phyloP scores from a whole-genome alignment of 2,888 invertebrate genomes.

The Drosophila prostipennis region DNA sequence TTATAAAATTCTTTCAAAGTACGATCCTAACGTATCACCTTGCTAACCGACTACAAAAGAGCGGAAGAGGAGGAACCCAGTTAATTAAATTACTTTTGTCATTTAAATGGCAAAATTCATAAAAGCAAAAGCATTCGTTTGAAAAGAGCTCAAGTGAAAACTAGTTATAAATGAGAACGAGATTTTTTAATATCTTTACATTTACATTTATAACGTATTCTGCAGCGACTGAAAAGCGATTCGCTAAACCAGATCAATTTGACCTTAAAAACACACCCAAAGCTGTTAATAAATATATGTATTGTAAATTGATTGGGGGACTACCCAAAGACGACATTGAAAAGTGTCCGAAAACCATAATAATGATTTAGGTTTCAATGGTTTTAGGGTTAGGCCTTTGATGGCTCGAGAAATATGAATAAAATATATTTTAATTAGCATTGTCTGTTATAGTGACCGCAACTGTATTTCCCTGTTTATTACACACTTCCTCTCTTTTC shows the following conservation, averaged over 20 bases:
- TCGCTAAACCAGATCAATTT: conserved; percentile 39
- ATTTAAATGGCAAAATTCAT: conserved; percentile 36
- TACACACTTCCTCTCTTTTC: conserved; percentile 18
- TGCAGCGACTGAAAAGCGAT: conserved; percentile 16
- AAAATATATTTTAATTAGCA: conserved; percentile 19
- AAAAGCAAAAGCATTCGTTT: conserved; percentile 14
- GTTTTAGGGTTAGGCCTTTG: conserved; percentile 8
- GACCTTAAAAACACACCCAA: conserved; percentile 44
- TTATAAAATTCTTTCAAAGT: neutral
- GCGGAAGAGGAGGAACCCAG: conserved; percentile 19
- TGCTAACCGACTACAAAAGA: conserved; percentile 3
- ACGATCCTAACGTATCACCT: neutral
- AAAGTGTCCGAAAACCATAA: neutral
- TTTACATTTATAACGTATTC: conserved; percentile 41
- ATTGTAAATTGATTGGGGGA: conserved; percentile 18
- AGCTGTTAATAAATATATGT: conserved; percentile 30
- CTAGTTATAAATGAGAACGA: conserved; percentile 42
- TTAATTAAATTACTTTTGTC: conserved; percentile 38
- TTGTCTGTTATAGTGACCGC: conserved; percentile 6
- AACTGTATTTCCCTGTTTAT: conserved; percentile 11
- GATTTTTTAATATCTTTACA: conserved; percentile 14
- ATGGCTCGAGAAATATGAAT: conserved; percentile 15
- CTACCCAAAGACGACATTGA: conserved; percentile 28
- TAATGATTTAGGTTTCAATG: conserved; percentile 11
- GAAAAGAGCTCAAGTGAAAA: conserved; percentile 34